These are phyloP conservation scores for Muscicapa comitata DNA, from an alignment of 2,797 vertebrate species.

Conservation along the genomic window DNA sequence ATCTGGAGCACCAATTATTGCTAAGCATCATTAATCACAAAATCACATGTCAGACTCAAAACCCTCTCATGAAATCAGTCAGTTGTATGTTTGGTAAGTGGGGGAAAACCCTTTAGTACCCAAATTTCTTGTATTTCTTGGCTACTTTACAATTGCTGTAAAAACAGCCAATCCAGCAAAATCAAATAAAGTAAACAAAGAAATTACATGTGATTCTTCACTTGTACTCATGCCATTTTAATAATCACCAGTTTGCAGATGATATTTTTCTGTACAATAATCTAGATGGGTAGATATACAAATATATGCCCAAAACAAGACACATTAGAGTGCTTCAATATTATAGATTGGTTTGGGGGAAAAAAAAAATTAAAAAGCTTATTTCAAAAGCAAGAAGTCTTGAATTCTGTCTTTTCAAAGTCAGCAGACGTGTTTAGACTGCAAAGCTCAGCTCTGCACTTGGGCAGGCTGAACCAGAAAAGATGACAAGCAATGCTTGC, in stretches of 20 bases:
- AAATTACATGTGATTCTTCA: not conserved
- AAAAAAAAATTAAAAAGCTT: not conserved
- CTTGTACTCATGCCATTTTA: not conserved
- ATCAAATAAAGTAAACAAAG: not conserved
- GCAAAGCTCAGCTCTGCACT: not conserved
- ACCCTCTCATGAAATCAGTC: not conserved
- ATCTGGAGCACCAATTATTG: not conserved
- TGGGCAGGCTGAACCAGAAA: not conserved
- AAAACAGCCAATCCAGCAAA: not conserved
- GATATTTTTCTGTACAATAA: not conserved
- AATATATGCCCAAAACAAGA: not conserved
- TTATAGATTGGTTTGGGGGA: not conserved
- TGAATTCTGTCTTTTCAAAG: not conserved
- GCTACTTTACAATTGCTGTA: not conserved
- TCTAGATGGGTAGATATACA: not conserved
- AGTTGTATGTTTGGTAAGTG: not conserved
- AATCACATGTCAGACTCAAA: not conserved
- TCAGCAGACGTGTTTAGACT: not conserved
- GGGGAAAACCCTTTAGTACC: not conserved
- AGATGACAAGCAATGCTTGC: not conserved
- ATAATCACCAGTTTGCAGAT: not conserved
- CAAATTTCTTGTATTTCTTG: not conserved
- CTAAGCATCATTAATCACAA: not conserved
- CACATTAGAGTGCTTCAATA: not conserved
- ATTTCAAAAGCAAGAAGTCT: not conserved